Evolutionary conservation across 37 sponge, comb jelly and placozoan species (phyloP).

Genomic region (Chondrilla cf. caribensis): DNA sequence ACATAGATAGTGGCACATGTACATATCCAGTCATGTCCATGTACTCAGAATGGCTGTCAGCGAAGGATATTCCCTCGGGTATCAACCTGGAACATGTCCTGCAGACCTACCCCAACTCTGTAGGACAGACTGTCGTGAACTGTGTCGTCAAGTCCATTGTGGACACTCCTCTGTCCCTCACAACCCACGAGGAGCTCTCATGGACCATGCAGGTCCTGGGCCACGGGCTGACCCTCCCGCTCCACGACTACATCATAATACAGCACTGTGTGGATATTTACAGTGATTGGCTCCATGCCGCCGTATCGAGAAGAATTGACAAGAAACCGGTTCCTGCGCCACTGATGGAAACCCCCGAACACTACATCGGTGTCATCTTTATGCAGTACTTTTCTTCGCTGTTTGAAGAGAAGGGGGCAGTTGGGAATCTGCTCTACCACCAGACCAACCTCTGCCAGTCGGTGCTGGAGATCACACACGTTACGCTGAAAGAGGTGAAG

Average conservation of each 20-base stretch:
- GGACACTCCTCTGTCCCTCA: neutral
- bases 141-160: constrained; percentile 56
- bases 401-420: neutral
- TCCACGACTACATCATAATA: constrained; percentile 45
- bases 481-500: neutral
- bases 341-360: constrained; percentile 41
- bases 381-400: constrained; percentile 54
- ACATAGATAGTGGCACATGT: too few relatives aligned
- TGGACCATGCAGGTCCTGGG: constrained; percentile 86
- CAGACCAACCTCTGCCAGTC: constrained; percentile 57
- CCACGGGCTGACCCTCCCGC: constrained; percentile 71
- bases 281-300: constrained; percentile 59
- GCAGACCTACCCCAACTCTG: constrained; percentile 21
- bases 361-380: constrained; percentile 54
- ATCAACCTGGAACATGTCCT: constrained; percentile 35
- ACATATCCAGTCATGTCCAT: constrained; percentile 33
- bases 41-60: constrained; percentile 73
- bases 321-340: constrained; percentile 54
- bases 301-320: neutral
- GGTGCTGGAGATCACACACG: constrained; percentile 45
- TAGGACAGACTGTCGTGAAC: constrained; percentile 53
- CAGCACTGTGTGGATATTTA: constrained; percentile 58
- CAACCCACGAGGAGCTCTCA: constrained; percentile 50
- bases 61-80: constrained; percentile 23
- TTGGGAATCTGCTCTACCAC: constrained; percentile 11